Percentiles rank a stretch among this genome's conserved stretches.
phyloP scores from a whole-genome alignment of 2,113 vertebrate species.

The Phocoena phocoena region DNA sequence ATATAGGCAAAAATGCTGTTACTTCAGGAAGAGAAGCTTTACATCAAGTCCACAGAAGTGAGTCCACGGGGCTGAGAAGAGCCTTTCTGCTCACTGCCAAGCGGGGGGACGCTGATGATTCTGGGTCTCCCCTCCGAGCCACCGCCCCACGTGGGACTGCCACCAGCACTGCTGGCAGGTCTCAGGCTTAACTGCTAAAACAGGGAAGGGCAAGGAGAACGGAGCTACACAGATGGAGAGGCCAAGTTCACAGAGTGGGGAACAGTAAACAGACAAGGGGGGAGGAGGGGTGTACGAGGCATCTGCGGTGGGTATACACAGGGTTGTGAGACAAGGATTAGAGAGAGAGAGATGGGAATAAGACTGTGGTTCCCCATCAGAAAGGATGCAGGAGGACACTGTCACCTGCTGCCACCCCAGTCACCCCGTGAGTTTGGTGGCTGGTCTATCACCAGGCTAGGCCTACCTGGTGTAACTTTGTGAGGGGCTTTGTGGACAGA shows the following conservation, averaged over 20 bases:
- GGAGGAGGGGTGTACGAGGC: rapidly evolving
- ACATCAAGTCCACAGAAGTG: no score
- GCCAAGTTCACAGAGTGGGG: neutral
- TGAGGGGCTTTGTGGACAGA: neutral
- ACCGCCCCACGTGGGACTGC: rapidly evolving
- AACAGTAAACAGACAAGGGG: rapidly evolving
- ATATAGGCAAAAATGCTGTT: neutral
- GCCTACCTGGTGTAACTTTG: neutral
- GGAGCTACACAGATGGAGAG: neutral
- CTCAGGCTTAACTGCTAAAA: neutral
- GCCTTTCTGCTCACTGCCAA: neutral
- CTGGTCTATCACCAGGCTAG: neutral
- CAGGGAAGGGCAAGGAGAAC: neutral
- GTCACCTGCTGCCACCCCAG: neutral
- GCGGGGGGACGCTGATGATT: neutral
- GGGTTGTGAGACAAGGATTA: neutral
- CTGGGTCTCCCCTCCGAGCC: neutral
- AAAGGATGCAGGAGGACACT: neutral
- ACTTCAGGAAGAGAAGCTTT: neutral
- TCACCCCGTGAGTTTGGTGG: neutral
- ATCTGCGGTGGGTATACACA: neutral
- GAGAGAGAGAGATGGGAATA: neutral
- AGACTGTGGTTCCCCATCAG: neutral
- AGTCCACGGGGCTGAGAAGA: neutral
- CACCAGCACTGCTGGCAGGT: neutral